phyloP scores from a whole-genome alignment of 1,140 invertebrate genomes.

The Saccostrea cuccullata region DNA sequence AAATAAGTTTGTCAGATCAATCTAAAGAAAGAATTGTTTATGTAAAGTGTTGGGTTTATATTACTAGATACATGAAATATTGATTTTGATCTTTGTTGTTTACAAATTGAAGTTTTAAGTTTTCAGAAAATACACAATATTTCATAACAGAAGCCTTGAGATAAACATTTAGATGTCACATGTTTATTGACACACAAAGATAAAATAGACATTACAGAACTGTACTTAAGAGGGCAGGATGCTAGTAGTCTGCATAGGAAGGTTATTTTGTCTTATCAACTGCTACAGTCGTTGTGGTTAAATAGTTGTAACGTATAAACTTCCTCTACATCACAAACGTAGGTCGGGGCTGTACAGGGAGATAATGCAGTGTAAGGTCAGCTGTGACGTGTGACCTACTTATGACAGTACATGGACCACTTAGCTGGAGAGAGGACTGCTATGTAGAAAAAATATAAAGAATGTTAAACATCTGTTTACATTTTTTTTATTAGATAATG shows the following conservation, averaged over 20 bases:
- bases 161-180: not conserved
- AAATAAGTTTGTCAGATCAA: too few relatives aligned
- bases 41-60: too few relatives aligned
- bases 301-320: conserved; percentile 2
- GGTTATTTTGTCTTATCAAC: conserved; percentile 23
- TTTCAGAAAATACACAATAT: too few relatives aligned
- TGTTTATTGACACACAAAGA: conserved; percentile 16
- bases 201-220: conserved; percentile 18
- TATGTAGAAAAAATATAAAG: not conserved
- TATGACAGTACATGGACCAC: not conserved
- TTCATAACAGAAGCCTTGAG: not conserved
- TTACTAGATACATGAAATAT: too few relatives aligned
- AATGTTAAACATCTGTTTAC: not conserved
- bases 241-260: conserved; percentile 7
- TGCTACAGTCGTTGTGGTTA: conserved; percentile 19
- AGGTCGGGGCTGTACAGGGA: not conserved
- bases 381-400: conserved; percentile 5
- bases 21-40: too few relatives aligned
- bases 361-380: not conserved
- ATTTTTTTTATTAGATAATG: too few relatives aligned
- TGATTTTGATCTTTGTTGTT: too few relatives aligned
- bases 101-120: too few relatives aligned
- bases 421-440: not conserved
- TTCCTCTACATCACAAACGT: not conserved
- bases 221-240: conserved; percentile 6